These are phyloP conservation scores for Cephalopholis sonnerati DNA, from an alignment of 2,113 vertebrate species.

Conservation along the genomic window DNA sequence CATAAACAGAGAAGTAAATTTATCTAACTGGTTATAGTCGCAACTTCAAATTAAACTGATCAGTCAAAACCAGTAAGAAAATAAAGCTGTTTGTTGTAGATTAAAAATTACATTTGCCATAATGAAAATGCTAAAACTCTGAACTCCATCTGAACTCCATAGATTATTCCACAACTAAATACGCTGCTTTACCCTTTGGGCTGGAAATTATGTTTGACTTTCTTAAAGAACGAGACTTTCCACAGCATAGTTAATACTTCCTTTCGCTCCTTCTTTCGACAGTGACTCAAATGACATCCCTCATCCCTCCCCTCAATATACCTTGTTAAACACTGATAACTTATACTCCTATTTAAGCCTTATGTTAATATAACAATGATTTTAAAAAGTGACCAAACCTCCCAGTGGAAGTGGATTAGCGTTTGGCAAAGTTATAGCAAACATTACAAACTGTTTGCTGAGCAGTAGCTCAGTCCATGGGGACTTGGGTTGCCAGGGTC, in stretches of 20 bases:
- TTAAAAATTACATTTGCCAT: constrained; percentile 1
- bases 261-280: neutral
- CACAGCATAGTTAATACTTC: constrained; percentile 3
- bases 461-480: too few relatives aligned
- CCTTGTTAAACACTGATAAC: neutral
- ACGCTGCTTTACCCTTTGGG: constrained; percentile 1
- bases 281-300: neutral
- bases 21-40: neutral
- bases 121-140: neutral
- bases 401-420: too few relatives aligned
- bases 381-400: too few relatives aligned
- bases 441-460: too few relatives aligned
- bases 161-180: constrained; percentile 8
- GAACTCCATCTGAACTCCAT: constrained; percentile 23
- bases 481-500: too few relatives aligned
- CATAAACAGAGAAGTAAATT: neutral
- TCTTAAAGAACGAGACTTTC: neutral
- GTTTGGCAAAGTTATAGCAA: too few relatives aligned
- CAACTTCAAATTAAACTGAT: neutral
- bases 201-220: neutral
- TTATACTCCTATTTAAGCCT: neutral
- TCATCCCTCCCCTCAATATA: neutral
- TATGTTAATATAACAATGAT: too few relatives aligned
- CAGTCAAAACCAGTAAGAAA: neutral
- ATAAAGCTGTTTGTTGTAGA: neutral